A percentile compares a stretch with the other conserved stretches of the same genome.
phyloP scores from a whole-genome alignment of 2,113 vertebrate species.

The Alethe castanea region DNA sequence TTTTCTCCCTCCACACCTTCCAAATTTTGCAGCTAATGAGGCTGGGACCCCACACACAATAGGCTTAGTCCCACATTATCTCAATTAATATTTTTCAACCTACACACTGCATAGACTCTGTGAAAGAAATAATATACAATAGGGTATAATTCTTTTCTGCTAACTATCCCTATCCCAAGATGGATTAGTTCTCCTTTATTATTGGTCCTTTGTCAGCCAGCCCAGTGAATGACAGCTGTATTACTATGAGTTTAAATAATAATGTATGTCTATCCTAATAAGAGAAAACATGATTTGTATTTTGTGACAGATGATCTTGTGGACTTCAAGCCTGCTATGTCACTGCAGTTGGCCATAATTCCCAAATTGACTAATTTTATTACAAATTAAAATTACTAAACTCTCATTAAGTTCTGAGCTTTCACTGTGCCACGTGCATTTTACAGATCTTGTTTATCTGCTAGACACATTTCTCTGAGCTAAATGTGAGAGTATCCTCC shows the following conservation, averaged over 20 bases:
- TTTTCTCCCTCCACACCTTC: not conserved
- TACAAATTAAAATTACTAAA: not conserved
- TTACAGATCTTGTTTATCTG: not conserved
- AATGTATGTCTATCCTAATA: not conserved
- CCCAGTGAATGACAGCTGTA: not conserved
- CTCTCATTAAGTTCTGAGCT: not conserved
- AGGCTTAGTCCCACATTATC: not conserved
- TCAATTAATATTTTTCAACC: not conserved
- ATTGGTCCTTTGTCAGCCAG: not conserved
- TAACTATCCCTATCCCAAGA: not conserved
- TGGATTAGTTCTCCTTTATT: not conserved
- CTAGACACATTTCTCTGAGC: not conserved
- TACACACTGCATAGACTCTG: not conserved
- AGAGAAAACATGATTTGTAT: not conserved
- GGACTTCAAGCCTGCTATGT: not conserved
- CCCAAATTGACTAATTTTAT: not conserved
- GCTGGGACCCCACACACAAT: not conserved
- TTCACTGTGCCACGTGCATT: not conserved
- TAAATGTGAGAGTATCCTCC: not conserved
- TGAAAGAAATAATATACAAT: not conserved
- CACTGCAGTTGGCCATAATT: not conserved
- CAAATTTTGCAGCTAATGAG: not conserved
- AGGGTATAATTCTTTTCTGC: not conserved
- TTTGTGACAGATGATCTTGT: not conserved
- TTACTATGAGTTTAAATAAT: not conserved